Conservation (phyloP, 2,797 vertebrate genomes). For the Halcyon badia region DNA sequence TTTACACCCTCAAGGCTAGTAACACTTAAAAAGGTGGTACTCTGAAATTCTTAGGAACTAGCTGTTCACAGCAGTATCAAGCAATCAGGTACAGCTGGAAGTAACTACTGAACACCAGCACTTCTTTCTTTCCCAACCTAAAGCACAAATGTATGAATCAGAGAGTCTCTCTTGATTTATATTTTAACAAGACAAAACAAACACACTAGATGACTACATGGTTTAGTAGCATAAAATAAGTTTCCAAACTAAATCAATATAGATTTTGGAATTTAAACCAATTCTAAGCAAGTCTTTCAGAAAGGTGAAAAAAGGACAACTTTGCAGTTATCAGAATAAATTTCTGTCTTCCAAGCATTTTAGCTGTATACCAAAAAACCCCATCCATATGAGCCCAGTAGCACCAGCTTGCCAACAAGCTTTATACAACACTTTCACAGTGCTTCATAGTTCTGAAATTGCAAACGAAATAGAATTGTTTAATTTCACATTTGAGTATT, state of each 20-base stretch:
- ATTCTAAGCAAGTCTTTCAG: neutral
- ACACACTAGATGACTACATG: neutral
- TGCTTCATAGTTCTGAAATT: neutral
- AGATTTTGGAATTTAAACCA: neutral
- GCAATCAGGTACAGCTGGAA: neutral
- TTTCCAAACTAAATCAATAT: neutral
- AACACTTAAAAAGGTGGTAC: neutral
- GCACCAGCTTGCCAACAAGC: neutral
- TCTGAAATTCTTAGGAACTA: neutral
- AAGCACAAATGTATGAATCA: accelerated
- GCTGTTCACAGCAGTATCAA: neutral
- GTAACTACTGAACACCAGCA: neutral
- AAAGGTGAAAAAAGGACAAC: neutral
- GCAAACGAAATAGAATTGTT: neutral
- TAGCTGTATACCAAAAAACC: neutral
- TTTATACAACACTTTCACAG: neutral
- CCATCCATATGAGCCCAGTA: neutral
- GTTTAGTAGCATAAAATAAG: neutral
- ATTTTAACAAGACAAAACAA: neutral
- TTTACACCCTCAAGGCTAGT: neutral
- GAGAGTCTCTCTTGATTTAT: neutral
- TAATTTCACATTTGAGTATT: neutral
- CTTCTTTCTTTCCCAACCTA: neutral
- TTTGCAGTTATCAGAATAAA: neutral
- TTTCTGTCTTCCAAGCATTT: neutral